Evolutionary conservation across 2,888 invertebrate species (phyloP), one percentile per base, ranked within the genome.

Genomic region (Pseudococcus longispinus): DNA sequence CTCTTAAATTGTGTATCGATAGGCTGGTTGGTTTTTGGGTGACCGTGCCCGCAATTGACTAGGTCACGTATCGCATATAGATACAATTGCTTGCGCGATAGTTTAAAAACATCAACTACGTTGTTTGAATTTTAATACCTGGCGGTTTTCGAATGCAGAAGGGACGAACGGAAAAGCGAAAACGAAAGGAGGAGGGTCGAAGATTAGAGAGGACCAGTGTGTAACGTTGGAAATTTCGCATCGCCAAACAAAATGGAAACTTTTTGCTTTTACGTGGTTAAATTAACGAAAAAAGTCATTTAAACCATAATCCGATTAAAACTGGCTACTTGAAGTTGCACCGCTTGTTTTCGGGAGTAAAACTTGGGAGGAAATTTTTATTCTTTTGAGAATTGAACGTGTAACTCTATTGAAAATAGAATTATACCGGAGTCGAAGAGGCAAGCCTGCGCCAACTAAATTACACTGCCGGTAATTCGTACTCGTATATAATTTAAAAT

Each of bases 231-330:
- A 80, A 80, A 20, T 42, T 80, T 80, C 23, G 60, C 51, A 4
- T n/a, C 23, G 60, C 42, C 42, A 42, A 80, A 80, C 42, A 23
- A 80, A 80, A 80, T 42, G 77, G 20, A 80, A 42, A 70, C 26
- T 29, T 70, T 70, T 74, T 29, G 74, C 32, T 74, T 74, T 80
- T 80, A 42, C 77, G 77, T 80, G 77, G 42, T 80, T 80, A 77
- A 77, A 77, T 77, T 77, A 77, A 80, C 77, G 77, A 80, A 80
- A 42, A 70, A 70, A 70, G 70, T 70, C 70, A 70, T 70, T 70
- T 70, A 70, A 32, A 70, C 29, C 18, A 42, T 80, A 80, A 80
- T 80, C 77, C 42, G 77, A 80, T 80, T 80, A 80, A 80, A 80
- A 80, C 26, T 18, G 29, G 32, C 26, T 70, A 70, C 70, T 70